Evolutionary conservation across 2,113 vertebrate species (phyloP).

Genomic region (Tetrax tetrax): DNA sequence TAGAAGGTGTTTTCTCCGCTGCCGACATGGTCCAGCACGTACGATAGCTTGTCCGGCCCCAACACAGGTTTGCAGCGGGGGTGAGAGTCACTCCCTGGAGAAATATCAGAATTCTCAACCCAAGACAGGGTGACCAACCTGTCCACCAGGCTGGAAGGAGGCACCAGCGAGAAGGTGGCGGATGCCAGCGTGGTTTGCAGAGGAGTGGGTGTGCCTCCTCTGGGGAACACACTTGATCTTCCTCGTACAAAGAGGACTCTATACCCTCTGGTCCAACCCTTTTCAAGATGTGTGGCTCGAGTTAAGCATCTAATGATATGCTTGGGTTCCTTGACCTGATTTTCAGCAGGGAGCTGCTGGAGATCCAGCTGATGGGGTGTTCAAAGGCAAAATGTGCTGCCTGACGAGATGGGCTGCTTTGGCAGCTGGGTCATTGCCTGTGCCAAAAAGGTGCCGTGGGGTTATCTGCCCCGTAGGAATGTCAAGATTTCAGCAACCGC

Average conservation of each 20-base stretch:
- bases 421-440: background rate
- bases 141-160: background rate
- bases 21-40: constrained; percentile 69
- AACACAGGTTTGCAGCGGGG: constrained; percentile 72
- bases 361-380: background rate
- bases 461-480: background rate
- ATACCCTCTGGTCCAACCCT: constrained; percentile 23
- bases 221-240: background rate
- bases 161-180: background rate
- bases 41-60: constrained; percentile 68
- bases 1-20: constrained; percentile 74
- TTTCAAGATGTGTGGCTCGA: background rate
- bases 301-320: constrained; percentile 18
- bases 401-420: background rate
- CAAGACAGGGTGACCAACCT: background rate
- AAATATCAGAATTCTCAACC: background rate
- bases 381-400: background rate
- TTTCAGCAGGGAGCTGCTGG: background rate
- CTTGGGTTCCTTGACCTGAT: constrained; percentile 23
- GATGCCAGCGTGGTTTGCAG: background rate
- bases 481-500: background rate
- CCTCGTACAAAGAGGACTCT: background rate
- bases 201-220: background rate
- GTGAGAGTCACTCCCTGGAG: constrained; percentile 18
- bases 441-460: rapidly evolving